These are phyloP conservation scores for Hydrozoanthus gracilis DNA, from an alignment of 92 coral and sea anemone species.

Conservation along the genomic window DNA sequence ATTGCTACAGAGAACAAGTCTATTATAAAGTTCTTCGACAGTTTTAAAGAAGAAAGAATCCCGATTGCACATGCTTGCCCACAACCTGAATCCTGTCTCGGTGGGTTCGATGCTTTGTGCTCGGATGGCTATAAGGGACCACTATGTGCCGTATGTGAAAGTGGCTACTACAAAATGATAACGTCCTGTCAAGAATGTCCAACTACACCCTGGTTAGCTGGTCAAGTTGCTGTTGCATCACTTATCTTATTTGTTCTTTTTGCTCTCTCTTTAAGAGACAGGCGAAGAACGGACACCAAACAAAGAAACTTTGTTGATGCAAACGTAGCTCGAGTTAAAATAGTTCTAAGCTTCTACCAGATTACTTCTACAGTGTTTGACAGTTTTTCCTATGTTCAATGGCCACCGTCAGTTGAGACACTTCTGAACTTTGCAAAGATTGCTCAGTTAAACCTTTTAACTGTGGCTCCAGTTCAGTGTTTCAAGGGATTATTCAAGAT, in stretches of 20 bases:
- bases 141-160: too few relatives aligned
- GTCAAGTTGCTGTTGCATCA: not conserved
- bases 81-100: not conserved
- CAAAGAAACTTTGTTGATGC: not conserved
- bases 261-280: not conserved
- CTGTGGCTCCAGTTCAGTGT: too few relatives aligned
- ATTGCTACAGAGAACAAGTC: not conserved
- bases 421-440: too few relatives aligned
- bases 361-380: too few relatives aligned
- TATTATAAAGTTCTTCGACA: not conserved
- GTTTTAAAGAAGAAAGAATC: not conserved
- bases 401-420: too few relatives aligned
- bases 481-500: too few relatives aligned
- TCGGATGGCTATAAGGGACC: not conserved
- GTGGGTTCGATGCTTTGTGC: not conserved
- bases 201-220: not conserved
- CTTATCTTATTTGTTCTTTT: not conserved
- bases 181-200: not conserved
- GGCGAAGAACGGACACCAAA: not conserved
- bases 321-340: too few relatives aligned
- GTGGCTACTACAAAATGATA: too few relatives aligned
- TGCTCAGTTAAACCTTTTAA: too few relatives aligned
- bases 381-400: too few relatives aligned
- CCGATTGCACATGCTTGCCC: not conserved
- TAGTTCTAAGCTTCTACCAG: too few relatives aligned